A percentile compares a stretch with the other conserved stretches of the same genome.
Conservation (phyloP, 2,888 invertebrate species). For the Polyommatus icarus region DNA sequence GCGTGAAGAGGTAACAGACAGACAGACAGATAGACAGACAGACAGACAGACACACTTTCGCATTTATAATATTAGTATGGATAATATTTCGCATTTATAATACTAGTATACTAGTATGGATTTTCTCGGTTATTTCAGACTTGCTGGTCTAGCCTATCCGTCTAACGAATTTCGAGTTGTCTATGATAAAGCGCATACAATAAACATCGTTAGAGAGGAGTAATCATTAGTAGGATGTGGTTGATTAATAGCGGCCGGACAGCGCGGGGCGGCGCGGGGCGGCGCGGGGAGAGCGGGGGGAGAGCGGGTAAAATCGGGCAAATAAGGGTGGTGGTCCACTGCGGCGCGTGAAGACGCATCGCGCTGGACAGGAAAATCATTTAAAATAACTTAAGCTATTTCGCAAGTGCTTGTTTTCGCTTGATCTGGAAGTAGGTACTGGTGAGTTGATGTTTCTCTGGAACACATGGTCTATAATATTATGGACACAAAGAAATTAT, state of each 20-base stretch:
- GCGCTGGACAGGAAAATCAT: background rate
- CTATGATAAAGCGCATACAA: slow-evolving; percentile 33
- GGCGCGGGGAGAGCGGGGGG: slow-evolving; percentile 50
- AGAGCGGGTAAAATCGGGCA: slow-evolving; percentile 56
- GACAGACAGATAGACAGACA: too few relatives aligned
- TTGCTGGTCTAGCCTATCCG: background rate
- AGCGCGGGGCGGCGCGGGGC: slow-evolving; percentile 17
- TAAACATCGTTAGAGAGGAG: slow-evolving; percentile 50
- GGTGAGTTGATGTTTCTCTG: too few relatives aligned
- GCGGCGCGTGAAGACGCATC: background rate
- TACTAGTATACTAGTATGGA: background rate
- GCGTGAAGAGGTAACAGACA: too few relatives aligned
- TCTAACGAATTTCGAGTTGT: slow-evolving; percentile 36
- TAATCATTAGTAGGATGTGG: slow-evolving; percentile 51
- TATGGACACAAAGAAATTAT: too few relatives aligned
- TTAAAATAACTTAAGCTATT: background rate
- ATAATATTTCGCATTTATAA: background rate
- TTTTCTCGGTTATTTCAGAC: too few relatives aligned
- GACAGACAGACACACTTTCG: too few relatives aligned
- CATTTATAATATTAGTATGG: background rate
- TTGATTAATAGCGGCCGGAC: slow-evolving; percentile 13
- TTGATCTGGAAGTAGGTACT: too few relatives aligned
- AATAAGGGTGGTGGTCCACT: background rate
- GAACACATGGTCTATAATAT: too few relatives aligned
- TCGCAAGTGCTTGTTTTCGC: too few relatives aligned